Percentiles rank a stretch among this genome's conserved stretches.
phyloP scores from a whole-genome alignment of 2,888 invertebrate species.

The Gonocerus acuteangulatus region DNA sequence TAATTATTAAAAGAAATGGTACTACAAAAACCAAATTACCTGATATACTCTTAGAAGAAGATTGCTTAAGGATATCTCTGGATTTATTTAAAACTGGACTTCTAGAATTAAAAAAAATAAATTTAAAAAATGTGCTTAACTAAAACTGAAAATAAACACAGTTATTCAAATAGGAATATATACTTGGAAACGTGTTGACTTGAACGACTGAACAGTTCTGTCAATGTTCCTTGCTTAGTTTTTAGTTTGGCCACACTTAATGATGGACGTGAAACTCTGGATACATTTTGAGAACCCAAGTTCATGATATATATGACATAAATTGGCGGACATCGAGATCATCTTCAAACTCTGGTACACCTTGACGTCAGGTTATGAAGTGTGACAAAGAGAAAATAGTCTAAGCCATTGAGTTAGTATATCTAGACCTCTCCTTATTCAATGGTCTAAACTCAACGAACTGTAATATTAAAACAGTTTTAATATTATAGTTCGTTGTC shows the following conservation, averaged over 20 bases:
- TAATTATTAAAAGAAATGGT: too few relatives aligned
- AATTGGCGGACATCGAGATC: neutral
- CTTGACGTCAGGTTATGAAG: too few relatives aligned
- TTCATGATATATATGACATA: constrained; percentile 5
- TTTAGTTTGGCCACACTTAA: constrained; percentile 20
- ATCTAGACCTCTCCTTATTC: too few relatives aligned
- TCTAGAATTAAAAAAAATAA: neutral
- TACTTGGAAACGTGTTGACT: neutral
- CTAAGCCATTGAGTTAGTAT: too few relatives aligned
- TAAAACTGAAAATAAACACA: neutral
- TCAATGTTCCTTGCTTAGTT: constrained; percentile 16
- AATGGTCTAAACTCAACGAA: too few relatives aligned
- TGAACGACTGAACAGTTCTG: constrained; percentile 13
- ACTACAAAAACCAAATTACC: too few relatives aligned
- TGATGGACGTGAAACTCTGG: neutral
- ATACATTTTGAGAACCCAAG: constrained; percentile 7
- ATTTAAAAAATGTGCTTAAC: neutral
- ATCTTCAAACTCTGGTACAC: too few relatives aligned
- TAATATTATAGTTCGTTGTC: too few relatives aligned
- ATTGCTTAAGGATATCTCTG: too few relatives aligned
- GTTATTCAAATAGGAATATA: neutral
- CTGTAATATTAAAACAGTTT: too few relatives aligned
- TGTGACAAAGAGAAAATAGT: too few relatives aligned
- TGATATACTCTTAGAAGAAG: too few relatives aligned
- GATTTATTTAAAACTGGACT: neutral